Conservation (phyloP, 2,888 invertebrate genomes). For the Drosophila subquinaria region DNA sequence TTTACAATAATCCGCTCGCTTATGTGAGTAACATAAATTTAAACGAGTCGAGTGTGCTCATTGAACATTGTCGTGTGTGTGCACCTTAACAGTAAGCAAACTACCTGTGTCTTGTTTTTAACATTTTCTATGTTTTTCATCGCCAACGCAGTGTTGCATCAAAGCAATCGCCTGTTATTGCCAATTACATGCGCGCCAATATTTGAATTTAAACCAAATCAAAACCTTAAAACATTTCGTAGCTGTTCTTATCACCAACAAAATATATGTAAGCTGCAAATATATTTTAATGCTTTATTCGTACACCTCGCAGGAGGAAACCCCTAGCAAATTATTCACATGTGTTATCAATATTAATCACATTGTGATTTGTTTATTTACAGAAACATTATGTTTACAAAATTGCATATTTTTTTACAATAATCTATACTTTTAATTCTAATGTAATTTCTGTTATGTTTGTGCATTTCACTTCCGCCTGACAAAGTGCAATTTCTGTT, state of each 20-base stretch:
- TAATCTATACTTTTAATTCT: slow-evolving; percentile 9
- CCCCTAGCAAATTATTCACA: not conserved
- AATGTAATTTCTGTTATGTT: slow-evolving; percentile 19
- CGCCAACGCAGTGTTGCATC: not conserved
- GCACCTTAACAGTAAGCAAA: too few relatives aligned
- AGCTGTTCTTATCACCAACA: slow-evolving; percentile 7
- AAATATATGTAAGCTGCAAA: not conserved
- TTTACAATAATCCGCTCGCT: too few relatives aligned
- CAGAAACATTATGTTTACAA: not conserved
- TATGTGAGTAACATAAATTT: too few relatives aligned
- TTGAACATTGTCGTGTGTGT: not conserved
- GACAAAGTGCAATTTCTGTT: slow-evolving; percentile 14
- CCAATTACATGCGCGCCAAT: not conserved
- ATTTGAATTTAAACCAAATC: slow-evolving; percentile 3
- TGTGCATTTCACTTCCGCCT: slow-evolving; percentile 41
- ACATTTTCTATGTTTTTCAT: slow-evolving; percentile 14
- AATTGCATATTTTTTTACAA: not conserved
- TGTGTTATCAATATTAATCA: slow-evolving; percentile 2
- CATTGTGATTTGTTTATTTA: not conserved
- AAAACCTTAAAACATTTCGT: not conserved
- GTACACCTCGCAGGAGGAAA: not conserved
- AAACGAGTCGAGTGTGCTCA: not conserved
- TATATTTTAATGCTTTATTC: not conserved
- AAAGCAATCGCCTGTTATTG: slow-evolving; percentile 5
- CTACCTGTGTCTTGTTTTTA: not conserved